Conservation (phyloP, 2,797 vertebrate species). For the Acipenser oxyrinchus region DNA sequence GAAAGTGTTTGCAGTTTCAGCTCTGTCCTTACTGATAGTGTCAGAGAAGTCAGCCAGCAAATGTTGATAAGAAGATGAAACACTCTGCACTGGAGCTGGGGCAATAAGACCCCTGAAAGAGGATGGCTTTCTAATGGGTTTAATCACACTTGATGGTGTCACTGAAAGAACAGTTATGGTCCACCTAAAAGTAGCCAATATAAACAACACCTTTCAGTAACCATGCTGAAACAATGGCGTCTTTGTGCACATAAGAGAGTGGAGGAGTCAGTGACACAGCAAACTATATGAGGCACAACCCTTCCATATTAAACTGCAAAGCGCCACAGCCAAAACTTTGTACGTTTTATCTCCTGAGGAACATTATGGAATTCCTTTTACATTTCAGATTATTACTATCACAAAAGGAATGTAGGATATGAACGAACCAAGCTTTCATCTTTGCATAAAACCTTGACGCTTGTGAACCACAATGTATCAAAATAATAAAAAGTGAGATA, state of each 20-base stretch:
- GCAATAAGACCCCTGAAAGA: too few relatives aligned
- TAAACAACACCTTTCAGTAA: constrained; percentile 31
- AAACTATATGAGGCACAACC: constrained; percentile 38
- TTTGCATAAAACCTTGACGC: neutral
- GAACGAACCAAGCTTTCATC: neutral
- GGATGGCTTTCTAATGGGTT: neutral
- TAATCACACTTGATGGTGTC: neutral
- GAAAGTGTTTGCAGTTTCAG: neutral
- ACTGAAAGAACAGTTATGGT: neutral
- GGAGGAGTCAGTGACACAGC: constrained; percentile 49
- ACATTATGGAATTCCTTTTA: constrained; percentile 22
- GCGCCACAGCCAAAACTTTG: constrained; percentile 23
- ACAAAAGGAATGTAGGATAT: constrained; percentile 7
- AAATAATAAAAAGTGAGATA: too few relatives aligned
- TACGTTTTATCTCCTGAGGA: constrained; percentile 20
- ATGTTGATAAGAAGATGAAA: too few relatives aligned
- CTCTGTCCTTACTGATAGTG: neutral
- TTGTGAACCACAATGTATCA: too few relatives aligned
- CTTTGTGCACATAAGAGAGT: constrained; percentile 46
- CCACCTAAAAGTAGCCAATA: constrained; percentile 1
- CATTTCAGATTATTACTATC: constrained; percentile 19
- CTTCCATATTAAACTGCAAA: constrained; percentile 35
- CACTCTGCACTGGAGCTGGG: too few relatives aligned
- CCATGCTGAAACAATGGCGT: constrained; percentile 49
- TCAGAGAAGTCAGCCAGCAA: neutral